Percentiles rank a stretch among this genome's conserved stretches.
Evolutionary conservation across 2,888 invertebrate genomes (phyloP).

Genomic region (Melieria crassipennis): DNA sequence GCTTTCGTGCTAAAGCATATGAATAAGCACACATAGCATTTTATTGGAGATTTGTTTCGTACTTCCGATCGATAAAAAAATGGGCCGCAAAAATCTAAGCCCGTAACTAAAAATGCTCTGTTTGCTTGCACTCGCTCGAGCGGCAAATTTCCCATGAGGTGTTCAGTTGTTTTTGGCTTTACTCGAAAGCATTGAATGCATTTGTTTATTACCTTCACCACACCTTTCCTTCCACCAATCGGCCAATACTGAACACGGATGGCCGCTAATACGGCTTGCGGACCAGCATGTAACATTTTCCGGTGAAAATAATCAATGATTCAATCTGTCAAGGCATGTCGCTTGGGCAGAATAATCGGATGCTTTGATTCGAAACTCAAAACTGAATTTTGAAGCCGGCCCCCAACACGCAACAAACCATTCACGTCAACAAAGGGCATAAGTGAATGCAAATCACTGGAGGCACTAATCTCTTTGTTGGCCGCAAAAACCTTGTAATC

Average conservation of each 20-base stretch:
- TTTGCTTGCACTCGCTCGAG: background rate
- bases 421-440: conserved; percentile 25
- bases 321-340: conserved; percentile 26
- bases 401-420: conserved; percentile 22
- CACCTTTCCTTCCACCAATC: conserved; percentile 26
- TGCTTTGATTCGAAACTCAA: conserved; percentile 16
- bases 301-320: conserved; percentile 33
- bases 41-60: background rate
- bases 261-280: conserved; percentile 21
- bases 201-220: conserved; percentile 20
- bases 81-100: conserved; percentile 19
- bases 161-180: conserved; percentile 16
- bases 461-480: too few relatives aligned
- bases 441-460: too few relatives aligned
- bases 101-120: conserved; percentile 22
- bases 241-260: conserved; percentile 33
- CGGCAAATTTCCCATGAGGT: conserved; percentile 22
- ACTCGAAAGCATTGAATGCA: conserved; percentile 23
- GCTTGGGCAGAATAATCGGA: conserved; percentile 25
- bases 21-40: conserved; percentile 21
- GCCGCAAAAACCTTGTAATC: too few relatives aligned
- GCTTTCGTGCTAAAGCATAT: conserved; percentile 31
- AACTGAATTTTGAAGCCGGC: conserved; percentile 17
- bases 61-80: conserved; percentile 20
- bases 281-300: conserved; percentile 28